A percentile compares a stretch with the other conserved stretches of the same genome.
These are phyloP conservation scores for Notarius lentiginosus DNA, from an alignment of 2,113 vertebrate species.

Conservation along the genomic window DNA sequence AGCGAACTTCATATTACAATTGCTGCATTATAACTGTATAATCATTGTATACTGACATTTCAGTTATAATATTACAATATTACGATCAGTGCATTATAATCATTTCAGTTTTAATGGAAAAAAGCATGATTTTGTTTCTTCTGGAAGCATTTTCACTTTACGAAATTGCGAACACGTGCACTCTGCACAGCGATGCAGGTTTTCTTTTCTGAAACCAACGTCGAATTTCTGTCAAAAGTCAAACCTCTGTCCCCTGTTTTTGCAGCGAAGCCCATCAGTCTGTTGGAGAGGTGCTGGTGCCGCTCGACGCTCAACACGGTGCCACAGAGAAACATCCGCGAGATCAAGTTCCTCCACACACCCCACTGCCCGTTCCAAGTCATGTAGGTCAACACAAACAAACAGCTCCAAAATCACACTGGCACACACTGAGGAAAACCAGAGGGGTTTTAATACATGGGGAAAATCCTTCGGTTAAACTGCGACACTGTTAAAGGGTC, in stretches of 20 bases:
- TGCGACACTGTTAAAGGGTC: too few relatives aligned
- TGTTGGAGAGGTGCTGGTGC: constrained; percentile 95
- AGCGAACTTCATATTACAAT: background rate
- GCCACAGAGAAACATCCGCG: constrained; percentile 87
- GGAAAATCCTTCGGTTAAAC: too few relatives aligned
- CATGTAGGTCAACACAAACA: constrained; percentile 80
- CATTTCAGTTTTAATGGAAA: too few relatives aligned
- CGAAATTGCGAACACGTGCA: too few relatives aligned
- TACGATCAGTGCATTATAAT: background rate
- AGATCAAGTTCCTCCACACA: constrained; percentile 96
- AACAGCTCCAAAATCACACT: background rate
- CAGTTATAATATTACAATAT: background rate
- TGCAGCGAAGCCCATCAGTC: constrained; percentile 91
- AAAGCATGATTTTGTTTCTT: background rate
- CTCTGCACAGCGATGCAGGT: background rate
- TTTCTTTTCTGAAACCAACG: background rate
- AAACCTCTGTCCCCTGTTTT: background rate
- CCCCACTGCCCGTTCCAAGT: constrained; percentile 96
- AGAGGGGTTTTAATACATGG: background rate
- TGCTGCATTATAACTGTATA: background rate
- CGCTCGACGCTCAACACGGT: constrained; percentile 91
- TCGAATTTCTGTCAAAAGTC: background rate
- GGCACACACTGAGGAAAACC: background rate
- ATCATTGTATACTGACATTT: background rate
- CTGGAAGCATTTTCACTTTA: background rate